Percentiles rank a stretch among this genome's conserved stretches.
These are phyloP conservation scores for Anguilla rostrata DNA, from an alignment of 2,113 vertebrate genomes.

Conservation along the genomic window DNA sequence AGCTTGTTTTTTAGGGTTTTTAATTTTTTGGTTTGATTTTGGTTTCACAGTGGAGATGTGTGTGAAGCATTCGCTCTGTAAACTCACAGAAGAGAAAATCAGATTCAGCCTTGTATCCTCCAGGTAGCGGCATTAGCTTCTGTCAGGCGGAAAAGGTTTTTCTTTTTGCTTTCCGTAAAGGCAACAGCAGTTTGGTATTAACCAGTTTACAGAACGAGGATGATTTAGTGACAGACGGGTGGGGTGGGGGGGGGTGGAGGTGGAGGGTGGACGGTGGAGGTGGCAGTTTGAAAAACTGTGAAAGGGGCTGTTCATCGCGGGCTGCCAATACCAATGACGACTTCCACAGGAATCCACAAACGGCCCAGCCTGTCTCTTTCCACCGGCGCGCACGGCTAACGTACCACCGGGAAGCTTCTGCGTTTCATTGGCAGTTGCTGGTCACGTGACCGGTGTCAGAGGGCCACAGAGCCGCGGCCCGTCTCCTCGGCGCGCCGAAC, in stretches of 20 bases:
- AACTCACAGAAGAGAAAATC: neutral
- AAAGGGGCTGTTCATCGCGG: neutral
- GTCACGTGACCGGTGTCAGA: neutral
- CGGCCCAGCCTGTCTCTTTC: neutral
- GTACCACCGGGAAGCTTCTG: neutral
- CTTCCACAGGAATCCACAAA: neutral
- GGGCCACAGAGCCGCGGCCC: neutral
- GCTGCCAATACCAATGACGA: neutral
- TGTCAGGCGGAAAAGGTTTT: neutral
- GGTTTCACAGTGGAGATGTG: neutral
- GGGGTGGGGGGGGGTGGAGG: too few species aligned
- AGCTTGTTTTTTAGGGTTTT: neutral
- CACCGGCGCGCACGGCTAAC: neutral
- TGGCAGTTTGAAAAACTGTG: neutral
- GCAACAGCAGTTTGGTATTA: slow-evolving; percentile 8
- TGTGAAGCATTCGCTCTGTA: neutral
- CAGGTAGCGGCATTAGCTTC: neutral
- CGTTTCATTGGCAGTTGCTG: neutral
- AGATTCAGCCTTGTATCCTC: neutral
- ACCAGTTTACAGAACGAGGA: slow-evolving; percentile 9
- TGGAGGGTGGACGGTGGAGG: neutral
- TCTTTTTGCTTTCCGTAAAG: slow-evolving; percentile 6
- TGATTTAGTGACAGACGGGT: slow-evolving; percentile 17
- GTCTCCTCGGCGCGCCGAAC: neutral
- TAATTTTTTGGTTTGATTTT: neutral